Evolutionary conservation across 2,797 vertebrate species (phyloP).

Genomic region (Oophaga sylvatica): DNA sequence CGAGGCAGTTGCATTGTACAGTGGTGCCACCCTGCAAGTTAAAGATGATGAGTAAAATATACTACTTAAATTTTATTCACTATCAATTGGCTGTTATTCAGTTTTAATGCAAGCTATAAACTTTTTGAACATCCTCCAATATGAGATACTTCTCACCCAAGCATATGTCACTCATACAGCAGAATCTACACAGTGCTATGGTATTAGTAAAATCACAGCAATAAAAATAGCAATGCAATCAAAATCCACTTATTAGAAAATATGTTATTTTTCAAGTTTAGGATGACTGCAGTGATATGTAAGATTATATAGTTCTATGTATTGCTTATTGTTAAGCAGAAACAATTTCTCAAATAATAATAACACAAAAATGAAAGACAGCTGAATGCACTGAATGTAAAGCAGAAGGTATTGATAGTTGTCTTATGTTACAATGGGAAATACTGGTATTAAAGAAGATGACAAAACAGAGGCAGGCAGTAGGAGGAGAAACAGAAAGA

Average conservation of each 20-base stretch:
- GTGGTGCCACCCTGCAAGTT: slow-evolving; percentile 60
- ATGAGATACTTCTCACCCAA: background rate
- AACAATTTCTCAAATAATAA: background rate
- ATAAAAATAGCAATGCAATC: background rate
- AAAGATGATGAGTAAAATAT: slow-evolving; percentile 58
- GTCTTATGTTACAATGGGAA: background rate
- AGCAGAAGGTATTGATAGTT: background rate
- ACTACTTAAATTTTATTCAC: slow-evolving; percentile 16
- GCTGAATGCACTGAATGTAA: background rate
- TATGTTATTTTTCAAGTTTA: background rate
- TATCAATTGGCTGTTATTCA: slow-evolving; percentile 41
- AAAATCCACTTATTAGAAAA: background rate
- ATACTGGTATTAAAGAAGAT: background rate
- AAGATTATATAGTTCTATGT: background rate
- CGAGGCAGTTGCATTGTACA: slow-evolving; percentile 62
- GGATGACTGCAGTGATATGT: background rate
- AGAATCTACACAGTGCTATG: background rate
- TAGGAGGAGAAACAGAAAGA: background rate
- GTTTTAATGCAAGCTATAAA: background rate
- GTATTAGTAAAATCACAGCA: slow-evolving; percentile 10
- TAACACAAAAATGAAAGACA: background rate
- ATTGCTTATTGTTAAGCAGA: slow-evolving; percentile 7
- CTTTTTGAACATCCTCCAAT: background rate
- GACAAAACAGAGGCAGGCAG: background rate
- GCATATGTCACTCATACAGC: slow-evolving; percentile 8